phyloP scores from a whole-genome alignment of 2,797 vertebrate species.

The Columba guinea region DNA sequence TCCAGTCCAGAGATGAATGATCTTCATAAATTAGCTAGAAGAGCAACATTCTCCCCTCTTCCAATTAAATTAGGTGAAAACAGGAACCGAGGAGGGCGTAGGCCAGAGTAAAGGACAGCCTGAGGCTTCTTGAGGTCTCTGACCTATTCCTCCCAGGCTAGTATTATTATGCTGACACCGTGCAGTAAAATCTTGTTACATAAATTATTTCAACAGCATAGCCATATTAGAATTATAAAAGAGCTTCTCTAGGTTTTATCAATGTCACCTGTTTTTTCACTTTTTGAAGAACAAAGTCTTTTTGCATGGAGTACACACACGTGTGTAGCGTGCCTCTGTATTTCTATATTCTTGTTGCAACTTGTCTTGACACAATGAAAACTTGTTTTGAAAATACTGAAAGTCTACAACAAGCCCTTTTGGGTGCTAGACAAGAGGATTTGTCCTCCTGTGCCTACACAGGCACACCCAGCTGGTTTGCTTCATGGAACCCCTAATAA shows the following conservation, averaged over 20 bases:
- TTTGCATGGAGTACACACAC: not conserved
- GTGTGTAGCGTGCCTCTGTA: conserved; percentile 49
- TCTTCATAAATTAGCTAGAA: conserved; percentile 19
- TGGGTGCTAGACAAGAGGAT: conserved; percentile 57
- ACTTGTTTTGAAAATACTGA: conserved; percentile 79
- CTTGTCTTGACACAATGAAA: conserved; percentile 78
- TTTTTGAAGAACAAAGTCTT: conserved; percentile 44
- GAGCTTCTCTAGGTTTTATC: conserved; percentile 48
- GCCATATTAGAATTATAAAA: conserved; percentile 47
- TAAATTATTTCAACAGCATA: conserved; percentile 54
- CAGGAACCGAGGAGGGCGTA: conserved; percentile 45
- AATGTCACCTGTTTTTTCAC: conserved; percentile 31
- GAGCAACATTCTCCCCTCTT: not conserved
- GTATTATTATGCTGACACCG: conserved; percentile 47
- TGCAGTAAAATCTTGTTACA: conserved; percentile 58
- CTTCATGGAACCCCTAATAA: conserved; percentile 57
- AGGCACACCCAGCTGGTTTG: conserved; percentile 47
- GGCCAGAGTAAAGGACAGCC: conserved; percentile 24
- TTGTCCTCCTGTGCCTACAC: conserved; percentile 52
- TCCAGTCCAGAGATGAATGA: not conserved
- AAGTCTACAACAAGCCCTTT: conserved; percentile 78
- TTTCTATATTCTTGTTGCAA: conserved; percentile 73
- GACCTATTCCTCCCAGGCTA: conserved; percentile 60
- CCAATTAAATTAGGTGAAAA: conserved; percentile 43
- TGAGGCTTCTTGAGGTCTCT: conserved; percentile 56